Conservation (phyloP, 2,797 vertebrate species). For the Perodicticus potto region DNA sequence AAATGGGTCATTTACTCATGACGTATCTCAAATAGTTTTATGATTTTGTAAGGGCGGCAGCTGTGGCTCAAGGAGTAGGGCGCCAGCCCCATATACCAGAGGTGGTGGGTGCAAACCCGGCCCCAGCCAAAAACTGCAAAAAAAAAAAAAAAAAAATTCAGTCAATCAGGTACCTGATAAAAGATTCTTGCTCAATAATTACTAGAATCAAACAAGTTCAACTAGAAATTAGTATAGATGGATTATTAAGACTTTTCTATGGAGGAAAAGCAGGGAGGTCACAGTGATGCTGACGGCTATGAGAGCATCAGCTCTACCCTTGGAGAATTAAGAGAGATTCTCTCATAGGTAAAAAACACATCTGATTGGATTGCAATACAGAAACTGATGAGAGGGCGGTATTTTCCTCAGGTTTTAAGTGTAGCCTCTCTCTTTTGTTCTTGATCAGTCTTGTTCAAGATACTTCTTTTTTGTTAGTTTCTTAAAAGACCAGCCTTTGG, state of each 20-base stretch:
- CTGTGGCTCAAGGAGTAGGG: too few species aligned
- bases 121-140: too few species aligned
- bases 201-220: constrained; percentile 35
- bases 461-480: constrained; percentile 10
- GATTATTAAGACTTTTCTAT: neutral
- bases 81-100: too few species aligned
- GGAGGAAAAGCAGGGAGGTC: neutral
- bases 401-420: neutral
- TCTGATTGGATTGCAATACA: neutral
- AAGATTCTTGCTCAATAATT: neutral
- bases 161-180: neutral
- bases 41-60: neutral
- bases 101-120: too few species aligned
- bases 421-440: neutral
- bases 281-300: neutral
- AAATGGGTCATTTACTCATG: neutral
- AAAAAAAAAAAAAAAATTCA: neutral
- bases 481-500: neutral
- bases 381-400: neutral
- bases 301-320: neutral
- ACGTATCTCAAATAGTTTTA: neutral
- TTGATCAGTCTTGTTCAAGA: neutral
- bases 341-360: neutral
- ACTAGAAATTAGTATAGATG: neutral
- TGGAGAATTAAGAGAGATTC: neutral